Percentiles rank a stretch among this genome's conserved stretches.
Evolutionary conservation across 1,140 invertebrate genomes (phyloP).

Genomic region (Pantala flavescens): DNA sequence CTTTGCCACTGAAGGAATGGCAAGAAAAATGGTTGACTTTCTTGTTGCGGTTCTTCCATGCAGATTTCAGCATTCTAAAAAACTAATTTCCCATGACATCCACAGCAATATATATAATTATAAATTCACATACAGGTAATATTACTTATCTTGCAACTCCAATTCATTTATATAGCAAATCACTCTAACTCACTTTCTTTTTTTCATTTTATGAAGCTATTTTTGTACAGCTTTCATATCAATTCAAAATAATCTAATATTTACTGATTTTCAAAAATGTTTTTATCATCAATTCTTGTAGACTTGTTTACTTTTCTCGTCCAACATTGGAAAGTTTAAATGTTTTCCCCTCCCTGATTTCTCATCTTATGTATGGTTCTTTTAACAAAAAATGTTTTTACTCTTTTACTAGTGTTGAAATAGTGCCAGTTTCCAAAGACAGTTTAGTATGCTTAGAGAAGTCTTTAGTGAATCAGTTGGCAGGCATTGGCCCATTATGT

Average conservation of each 20-base stretch:
- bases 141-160: not conserved
- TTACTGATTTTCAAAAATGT: too few species aligned
- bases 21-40: conserved; percentile 94
- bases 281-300: too few species aligned
- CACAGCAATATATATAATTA: conserved; percentile 96
- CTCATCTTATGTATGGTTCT: too few species aligned
- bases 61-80: conserved; percentile 81
- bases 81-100: conserved; percentile 94
- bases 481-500: conserved; percentile 86
- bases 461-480: conserved; percentile 76
- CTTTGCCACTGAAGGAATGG: conserved; percentile 79
- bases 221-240: too few species aligned
- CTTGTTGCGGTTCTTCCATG: conserved; percentile 75
- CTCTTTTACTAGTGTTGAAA: conserved; percentile 62
- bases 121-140: conserved; percentile 68
- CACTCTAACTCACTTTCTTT: too few species aligned
- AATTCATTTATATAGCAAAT: too few species aligned
- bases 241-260: too few species aligned
- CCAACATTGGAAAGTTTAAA: too few species aligned
- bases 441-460: conserved; percentile 88
- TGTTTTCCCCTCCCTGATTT: too few species aligned
- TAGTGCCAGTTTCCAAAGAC: conserved; percentile 94
- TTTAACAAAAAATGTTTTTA: not conserved
- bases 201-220: too few species aligned
- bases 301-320: too few species aligned